These are phyloP conservation scores for Ciconia boyciana DNA, from an alignment of 2,113 vertebrate species.

Conservation along the genomic window DNA sequence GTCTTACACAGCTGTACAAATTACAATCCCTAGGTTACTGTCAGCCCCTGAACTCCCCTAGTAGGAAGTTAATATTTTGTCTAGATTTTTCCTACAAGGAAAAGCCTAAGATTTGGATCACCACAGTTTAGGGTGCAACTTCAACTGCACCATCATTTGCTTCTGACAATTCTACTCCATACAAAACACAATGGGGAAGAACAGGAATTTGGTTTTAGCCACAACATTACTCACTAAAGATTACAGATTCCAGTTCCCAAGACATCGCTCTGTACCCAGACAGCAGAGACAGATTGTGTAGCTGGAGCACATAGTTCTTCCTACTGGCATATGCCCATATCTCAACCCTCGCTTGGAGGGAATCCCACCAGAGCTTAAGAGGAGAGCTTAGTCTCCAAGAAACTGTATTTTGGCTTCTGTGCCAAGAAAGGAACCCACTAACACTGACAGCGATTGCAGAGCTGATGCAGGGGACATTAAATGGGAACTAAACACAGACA, in stretches of 20 bases:
- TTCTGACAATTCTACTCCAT: background rate
- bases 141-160: accelerated
- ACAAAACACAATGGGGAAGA: background rate
- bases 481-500: background rate
- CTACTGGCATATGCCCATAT: background rate
- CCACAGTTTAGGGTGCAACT: background rate
- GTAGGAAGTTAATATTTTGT: background rate
- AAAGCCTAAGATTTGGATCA: background rate
- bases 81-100: background rate
- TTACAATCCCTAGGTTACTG: background rate
- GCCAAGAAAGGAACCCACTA: background rate
- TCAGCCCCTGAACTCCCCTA: background rate
- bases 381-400: background rate
- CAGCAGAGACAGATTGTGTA: background rate
- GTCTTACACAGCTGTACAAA: background rate
- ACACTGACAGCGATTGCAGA: background rate
- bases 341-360: background rate
- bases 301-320: background rate
- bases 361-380: background rate
- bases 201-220: background rate
- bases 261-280: background rate
- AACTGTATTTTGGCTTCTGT: background rate
- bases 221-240: background rate
- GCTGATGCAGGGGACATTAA: background rate
- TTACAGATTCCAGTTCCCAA: background rate